A percentile compares a stretch with the other conserved stretches of the same genome.
These are phyloP conservation scores for Leptonema lineaticorne DNA, from an alignment of 1,140 invertebrate species.

Conservation along the genomic window DNA sequence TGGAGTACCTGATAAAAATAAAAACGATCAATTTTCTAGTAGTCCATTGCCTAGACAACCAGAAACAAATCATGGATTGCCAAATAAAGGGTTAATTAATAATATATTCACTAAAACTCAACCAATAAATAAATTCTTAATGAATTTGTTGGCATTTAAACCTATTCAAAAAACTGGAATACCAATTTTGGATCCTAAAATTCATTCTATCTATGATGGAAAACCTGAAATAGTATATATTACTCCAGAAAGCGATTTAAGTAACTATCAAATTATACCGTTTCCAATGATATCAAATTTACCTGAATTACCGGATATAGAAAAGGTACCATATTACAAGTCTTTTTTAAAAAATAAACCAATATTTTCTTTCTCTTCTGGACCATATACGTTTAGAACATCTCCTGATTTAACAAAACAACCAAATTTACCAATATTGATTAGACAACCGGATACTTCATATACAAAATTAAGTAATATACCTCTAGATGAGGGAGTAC, in stretches of 20 bases:
- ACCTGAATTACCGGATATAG: constrained; percentile 15
- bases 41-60: background rate
- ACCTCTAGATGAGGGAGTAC: constrained; percentile 23
- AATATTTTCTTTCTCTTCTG: constrained; percentile 11
- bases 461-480: constrained; percentile 34
- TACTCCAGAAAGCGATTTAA: background rate
- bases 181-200: background rate
- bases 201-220: background rate
- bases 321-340: constrained; percentile 12
- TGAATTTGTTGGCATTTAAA: too few species aligned
- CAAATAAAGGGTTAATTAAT: background rate
- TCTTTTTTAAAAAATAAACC: background rate
- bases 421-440: constrained; percentile 4
- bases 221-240: background rate
- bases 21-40: background rate
- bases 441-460: constrained; percentile 30
- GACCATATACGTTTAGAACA: background rate
- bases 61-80: background rate
- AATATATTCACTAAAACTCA: too few species aligned
- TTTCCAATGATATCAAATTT: constrained; percentile 26
- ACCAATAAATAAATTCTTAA: too few species aligned
- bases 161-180: too few species aligned
- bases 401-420: background rate
- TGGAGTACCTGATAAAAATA: background rate
- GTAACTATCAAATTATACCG: background rate